Percentiles rank a stretch among this genome's conserved stretches.
Conservation (phyloP, 1,140 invertebrate genomes). For the Drosophila repleta region DNA sequence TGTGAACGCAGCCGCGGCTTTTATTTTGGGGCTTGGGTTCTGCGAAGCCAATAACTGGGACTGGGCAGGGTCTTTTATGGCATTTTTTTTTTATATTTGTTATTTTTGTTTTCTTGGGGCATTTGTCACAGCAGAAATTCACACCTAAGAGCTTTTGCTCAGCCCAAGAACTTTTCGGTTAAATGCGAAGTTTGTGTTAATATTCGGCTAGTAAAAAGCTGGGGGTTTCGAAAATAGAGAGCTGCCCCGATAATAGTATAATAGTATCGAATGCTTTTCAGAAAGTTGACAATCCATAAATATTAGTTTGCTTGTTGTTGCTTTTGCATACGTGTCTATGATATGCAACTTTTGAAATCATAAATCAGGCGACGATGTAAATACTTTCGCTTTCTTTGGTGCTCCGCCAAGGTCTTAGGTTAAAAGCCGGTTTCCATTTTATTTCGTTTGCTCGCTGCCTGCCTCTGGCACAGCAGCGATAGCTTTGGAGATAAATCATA, state of each 20-base stretch:
- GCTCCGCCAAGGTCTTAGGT: conserved; percentile 12
- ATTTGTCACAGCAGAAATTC: conserved; percentile 47
- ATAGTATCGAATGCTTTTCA: conserved; percentile 6
- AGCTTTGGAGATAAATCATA: conserved; percentile 11
- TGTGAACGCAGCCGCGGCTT: conserved; percentile 23
- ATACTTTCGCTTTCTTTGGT: conserved; percentile 34
- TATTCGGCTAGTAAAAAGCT: conserved; percentile 18
- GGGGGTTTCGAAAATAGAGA: not conserved
- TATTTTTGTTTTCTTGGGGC: conserved; percentile 15
- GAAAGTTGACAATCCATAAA: conserved; percentile 33
- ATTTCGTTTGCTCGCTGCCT: not conserved
- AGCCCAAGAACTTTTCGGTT: conserved; percentile 23
- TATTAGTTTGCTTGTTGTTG: not conserved
- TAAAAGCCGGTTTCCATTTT: conserved; percentile 12
- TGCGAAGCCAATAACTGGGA: not conserved
- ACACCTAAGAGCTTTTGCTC: conserved; percentile 38
- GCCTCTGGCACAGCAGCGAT: not conserved
- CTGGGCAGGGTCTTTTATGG: conserved; percentile 16
- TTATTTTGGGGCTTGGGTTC: conserved; percentile 24
- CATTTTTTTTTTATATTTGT: conserved; percentile 5
- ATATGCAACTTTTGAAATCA: not conserved
- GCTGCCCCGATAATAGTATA: not conserved
- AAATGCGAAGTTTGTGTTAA: not conserved
- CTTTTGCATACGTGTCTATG: conserved; percentile 6
- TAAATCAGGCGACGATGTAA: conserved; percentile 17